Conservation (phyloP, 2,888 invertebrate species). For the Philopedon plagiatum region DNA sequence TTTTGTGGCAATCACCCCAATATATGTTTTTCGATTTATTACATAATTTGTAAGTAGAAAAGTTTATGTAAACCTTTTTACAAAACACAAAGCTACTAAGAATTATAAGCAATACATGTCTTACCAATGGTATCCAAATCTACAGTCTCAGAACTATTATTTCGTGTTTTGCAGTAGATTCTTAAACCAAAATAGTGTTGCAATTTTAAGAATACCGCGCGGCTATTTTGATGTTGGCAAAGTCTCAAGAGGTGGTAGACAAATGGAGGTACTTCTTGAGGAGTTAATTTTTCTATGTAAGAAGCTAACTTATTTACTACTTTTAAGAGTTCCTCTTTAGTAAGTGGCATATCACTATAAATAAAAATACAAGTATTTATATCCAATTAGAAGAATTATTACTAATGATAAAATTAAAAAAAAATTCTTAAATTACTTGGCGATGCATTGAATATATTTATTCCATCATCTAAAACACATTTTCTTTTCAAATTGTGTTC, state of each 20-base stretch:
- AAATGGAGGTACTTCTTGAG: constrained; percentile 77
- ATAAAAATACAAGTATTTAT: constrained; percentile 9
- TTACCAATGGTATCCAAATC: constrained; percentile 64
- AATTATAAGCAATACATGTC: not conserved
- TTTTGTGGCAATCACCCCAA: no score
- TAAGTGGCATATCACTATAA: constrained; percentile 73
- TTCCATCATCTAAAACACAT: no score
- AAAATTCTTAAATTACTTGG: no score
- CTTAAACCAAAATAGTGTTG: constrained; percentile 64
- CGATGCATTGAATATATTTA: no score
- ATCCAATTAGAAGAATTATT: no score
- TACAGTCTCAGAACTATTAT: constrained; percentile 55
- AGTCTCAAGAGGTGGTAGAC: constrained; percentile 78
- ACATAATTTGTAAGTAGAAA: no score
- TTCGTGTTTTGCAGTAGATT: constrained; percentile 58
- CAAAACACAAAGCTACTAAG: no score
- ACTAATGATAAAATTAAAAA: no score
- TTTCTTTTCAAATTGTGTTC: no score
- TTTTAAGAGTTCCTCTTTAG: constrained; percentile 73
- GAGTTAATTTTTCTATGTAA: constrained; percentile 72
- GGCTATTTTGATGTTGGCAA: constrained; percentile 68
- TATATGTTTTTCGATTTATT: no score
- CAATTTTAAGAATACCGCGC: constrained; percentile 62
- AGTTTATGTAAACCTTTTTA: no score
- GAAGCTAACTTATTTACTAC: constrained; percentile 76